A percentile compares a stretch with the other conserved stretches of the same genome.
These are phyloP conservation scores for Ophonus ardosiacus DNA, from an alignment of 2,888 invertebrate species.

Conservation along the genomic window DNA sequence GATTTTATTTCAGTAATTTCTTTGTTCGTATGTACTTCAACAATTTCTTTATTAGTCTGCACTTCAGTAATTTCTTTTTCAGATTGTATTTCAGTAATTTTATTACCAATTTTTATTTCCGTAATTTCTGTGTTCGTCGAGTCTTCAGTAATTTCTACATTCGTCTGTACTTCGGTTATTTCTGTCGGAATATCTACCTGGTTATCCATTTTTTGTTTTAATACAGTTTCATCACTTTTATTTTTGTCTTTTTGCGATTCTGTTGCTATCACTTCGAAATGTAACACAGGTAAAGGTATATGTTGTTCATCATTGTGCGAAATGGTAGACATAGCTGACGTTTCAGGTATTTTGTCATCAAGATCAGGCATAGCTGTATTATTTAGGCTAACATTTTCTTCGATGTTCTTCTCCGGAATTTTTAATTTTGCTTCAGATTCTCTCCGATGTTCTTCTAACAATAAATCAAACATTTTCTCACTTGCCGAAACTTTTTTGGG, in stretches of 20 bases:
- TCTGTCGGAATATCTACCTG: neutral
- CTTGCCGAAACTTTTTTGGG: slow-evolving; percentile 30
- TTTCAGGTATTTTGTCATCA: slow-evolving; percentile 37
- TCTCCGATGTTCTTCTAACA: slow-evolving; percentile 50
- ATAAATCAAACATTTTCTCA: slow-evolving; percentile 53
- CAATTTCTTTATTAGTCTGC: neutral
- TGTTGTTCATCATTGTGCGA: neutral
- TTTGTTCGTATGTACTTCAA: neutral
- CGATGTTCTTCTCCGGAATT: neutral
- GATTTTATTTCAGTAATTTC: neutral
- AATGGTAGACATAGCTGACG: neutral
- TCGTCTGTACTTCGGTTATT: neutral
- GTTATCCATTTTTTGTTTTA: neutral
- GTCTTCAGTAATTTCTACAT: neutral
- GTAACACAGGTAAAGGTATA: slow-evolving; percentile 40
- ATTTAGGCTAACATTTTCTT: neutral
- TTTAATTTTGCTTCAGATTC: slow-evolving; percentile 30
- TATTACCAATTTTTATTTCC: neutral
- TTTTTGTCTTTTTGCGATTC: slow-evolving; percentile 3
- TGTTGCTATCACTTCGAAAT: neutral
- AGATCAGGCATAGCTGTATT: slow-evolving; percentile 25
- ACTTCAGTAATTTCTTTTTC: neutral
- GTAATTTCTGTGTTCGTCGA: neutral
- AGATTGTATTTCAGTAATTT: neutral
- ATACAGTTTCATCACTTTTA: neutral